Evolutionary conservation across 2,113 vertebrate species (phyloP).

Genomic region (Gymnorhina tibicen): DNA sequence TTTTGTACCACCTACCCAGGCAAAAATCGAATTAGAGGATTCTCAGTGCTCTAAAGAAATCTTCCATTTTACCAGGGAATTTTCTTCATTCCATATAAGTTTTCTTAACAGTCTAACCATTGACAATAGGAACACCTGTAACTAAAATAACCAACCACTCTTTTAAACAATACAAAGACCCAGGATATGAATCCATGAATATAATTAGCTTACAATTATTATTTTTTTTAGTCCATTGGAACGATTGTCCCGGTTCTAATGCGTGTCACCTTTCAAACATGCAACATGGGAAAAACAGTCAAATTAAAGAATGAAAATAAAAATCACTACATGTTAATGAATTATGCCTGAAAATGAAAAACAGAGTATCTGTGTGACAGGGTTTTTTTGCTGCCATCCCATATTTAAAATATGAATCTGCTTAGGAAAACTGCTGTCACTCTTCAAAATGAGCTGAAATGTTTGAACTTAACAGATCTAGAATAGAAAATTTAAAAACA

Average conservation of each 20-base stretch:
- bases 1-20: neutral
- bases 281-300: neutral
- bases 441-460: neutral
- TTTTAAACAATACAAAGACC: neutral
- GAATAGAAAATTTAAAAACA: neutral
- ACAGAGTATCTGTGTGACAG: neutral
- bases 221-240: neutral
- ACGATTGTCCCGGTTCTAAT: neutral
- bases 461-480: neutral
- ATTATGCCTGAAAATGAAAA: constrained; percentile 30
- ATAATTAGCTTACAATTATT: neutral
- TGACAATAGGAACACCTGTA: neutral
- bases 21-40: neutral
- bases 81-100: neutral
- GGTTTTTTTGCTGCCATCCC: constrained; percentile 6
- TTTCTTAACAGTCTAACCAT: neutral
- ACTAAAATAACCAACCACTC: neutral
- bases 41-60: neutral
- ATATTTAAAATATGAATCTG: neutral
- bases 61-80: neutral
- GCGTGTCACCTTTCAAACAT: neutral
- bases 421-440: neutral
- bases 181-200: neutral
- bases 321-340: constrained; percentile 13
- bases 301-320: neutral